Evolutionary conservation across 2,113 vertebrate genomes (phyloP).

Genomic region (Phrynosoma platyrhinos): DNA sequence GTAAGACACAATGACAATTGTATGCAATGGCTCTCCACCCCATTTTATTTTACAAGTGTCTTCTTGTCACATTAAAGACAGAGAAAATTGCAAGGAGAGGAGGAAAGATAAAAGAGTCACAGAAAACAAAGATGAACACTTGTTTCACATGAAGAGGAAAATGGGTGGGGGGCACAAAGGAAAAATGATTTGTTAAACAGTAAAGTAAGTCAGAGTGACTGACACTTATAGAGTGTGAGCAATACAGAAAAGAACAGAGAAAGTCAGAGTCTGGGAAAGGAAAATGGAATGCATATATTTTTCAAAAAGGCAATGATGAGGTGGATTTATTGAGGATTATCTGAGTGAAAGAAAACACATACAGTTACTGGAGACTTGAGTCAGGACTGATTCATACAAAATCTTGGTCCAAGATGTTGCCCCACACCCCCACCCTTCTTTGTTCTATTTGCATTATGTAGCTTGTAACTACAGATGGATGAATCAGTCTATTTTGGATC

Average conservation of each 20-base stretch:
- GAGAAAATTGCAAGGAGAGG: constrained; percentile 31
- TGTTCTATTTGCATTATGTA: neutral
- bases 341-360: neutral
- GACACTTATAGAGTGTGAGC: constrained; percentile 12
- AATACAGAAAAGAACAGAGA: constrained; percentile 14
- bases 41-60: constrained; percentile 17
- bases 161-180: neutral
- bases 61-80: constrained; percentile 37
- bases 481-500: neutral
- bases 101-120: constrained; percentile 32
- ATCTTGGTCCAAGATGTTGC: neutral
- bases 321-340: neutral
- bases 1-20: constrained; percentile 2
- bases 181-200: constrained; percentile 26
- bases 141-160: constrained; percentile 28
- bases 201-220: constrained; percentile 26
- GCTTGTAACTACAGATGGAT: neutral
- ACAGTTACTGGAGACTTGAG: neutral
- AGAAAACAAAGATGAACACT: constrained; percentile 32
- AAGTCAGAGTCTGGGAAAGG: neutral
- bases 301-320: neutral
- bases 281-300: neutral
- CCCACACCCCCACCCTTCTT: neutral
- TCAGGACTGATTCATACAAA: neutral
- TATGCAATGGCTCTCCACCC: constrained; percentile 5